Base-by-base conservation (phyloP, 2,797 vertebrate species). In the Onychomys arenicola region DNA sequence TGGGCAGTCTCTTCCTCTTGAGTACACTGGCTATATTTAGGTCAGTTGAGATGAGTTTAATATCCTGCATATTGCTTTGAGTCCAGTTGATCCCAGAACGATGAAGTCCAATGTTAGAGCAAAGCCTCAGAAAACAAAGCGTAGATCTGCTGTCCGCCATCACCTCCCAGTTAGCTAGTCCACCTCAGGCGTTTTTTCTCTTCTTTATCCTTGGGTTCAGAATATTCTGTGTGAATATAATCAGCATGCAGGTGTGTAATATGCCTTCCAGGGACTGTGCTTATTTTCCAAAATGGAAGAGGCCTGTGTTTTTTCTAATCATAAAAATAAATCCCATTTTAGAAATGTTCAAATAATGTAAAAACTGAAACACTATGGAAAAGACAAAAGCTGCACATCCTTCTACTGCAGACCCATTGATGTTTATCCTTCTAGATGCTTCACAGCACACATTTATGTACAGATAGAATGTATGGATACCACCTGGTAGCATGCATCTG, bases 261-360 rank as follows among this genome's bases (percentile, higher is more conserved):
- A 27, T 77, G 75, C 55, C 17, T 87, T 85, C 34, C 37, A 13
- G 61, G 57, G 13, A 13, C 0, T 80, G 19, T 55, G 12, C 40
- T 90, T 57, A 34, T 81, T 94, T 96, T 94, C 43, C 40, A 93
- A 78, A 97, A 49, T 73, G 43, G n/a, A 96, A 88, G 40, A 93
- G 34, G 9, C 89, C 57, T 88, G 11, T 75, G 29, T 90, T 93
- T 95, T 94, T 96, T 96, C 88, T 96, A 55, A 65, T 83, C 92
- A 55, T 83, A 65, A 91, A 89, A 95, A 34, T 71, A 89, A 96
- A 93, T 55, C 21, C 34, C 29, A 17, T 91, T 89, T 93, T 88
- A 86, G 40, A 84, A 95, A 87, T 55, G 9, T 92, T 90, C n/a
- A 92, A 89, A 40, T 89, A 86, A 78, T 55, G 32, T 25, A 55